Evolutionary conservation across 2,797 vertebrate genomes (phyloP).

Genomic region (Spondyliosoma cantharus): DNA sequence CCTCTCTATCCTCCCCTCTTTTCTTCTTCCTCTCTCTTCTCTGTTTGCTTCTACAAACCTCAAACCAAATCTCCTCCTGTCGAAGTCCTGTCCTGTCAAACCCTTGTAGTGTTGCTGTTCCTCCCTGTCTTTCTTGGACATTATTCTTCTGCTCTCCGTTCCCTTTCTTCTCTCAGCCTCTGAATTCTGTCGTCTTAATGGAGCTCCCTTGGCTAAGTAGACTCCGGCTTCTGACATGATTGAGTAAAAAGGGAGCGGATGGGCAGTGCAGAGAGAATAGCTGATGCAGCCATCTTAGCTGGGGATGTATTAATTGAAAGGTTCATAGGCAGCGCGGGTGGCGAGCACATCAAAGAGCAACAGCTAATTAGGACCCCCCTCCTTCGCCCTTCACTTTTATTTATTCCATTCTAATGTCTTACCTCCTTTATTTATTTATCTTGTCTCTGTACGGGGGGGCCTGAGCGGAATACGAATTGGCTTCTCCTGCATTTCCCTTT

Average conservation of each 20-base stretch:
- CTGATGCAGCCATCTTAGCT: constrained; percentile 80
- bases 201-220: constrained; percentile 78
- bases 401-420: constrained; percentile 79
- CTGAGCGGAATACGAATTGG: constrained; percentile 73
- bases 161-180: constrained; percentile 42
- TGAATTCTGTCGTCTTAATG: constrained; percentile 74
- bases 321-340: constrained; percentile 76
- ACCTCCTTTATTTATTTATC: constrained; percentile 77
- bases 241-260: constrained; percentile 72
- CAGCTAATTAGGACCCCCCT: constrained; percentile 82
- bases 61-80: constrained; percentile 59
- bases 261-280: constrained; percentile 74
- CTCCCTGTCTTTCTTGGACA: constrained; percentile 41
- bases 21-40: constrained; percentile 13
- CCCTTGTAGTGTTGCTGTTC: constrained; percentile 7
- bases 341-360: constrained; percentile 81
- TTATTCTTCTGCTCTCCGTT: constrained; percentile 63
- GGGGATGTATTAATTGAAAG: constrained; percentile 83
- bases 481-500: constrained; percentile 34
- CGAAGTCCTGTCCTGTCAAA: constrained; percentile 45
- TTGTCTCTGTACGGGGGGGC: constrained; percentile 39
- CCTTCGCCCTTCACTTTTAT: constrained; percentile 73
- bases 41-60: constrained; percentile 12
- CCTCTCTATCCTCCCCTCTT: constrained; percentile 11
- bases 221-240: constrained; percentile 73